Conservation (phyloP, 2,113 vertebrate genomes). For the Illadopsis cleaveri region DNA sequence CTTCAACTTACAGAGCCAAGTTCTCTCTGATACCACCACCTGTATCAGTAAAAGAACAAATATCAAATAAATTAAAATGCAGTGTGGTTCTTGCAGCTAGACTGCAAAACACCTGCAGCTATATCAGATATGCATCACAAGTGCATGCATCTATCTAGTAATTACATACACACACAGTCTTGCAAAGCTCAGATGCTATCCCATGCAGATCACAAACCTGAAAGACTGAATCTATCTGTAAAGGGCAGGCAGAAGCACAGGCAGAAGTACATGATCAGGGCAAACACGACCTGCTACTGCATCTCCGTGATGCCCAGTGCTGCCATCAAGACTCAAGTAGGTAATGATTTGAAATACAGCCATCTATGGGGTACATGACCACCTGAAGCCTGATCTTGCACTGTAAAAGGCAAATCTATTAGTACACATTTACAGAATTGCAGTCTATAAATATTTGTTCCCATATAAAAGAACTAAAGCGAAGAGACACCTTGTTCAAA, state of each 20-base stretch:
- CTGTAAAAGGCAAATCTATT: background rate
- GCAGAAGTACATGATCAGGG: background rate
- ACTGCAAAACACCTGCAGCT: background rate
- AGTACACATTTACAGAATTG: background rate
- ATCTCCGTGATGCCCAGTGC: fast-evolving
- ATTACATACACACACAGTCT: background rate
- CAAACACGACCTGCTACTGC: fast-evolving
- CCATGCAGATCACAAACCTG: background rate
- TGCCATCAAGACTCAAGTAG: background rate
- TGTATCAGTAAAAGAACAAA: background rate
- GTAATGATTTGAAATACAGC: background rate
- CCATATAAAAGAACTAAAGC: background rate
- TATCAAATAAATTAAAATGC: background rate
- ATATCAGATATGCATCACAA: background rate
- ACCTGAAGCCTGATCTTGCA: background rate
- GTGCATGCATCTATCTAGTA: background rate
- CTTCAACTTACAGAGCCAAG: background rate
- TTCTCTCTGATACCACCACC: background rate
- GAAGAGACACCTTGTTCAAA: background rate
- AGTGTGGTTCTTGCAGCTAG: background rate
- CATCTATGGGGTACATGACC: background rate
- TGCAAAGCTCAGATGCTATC: background rate
- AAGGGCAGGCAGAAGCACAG: background rate
- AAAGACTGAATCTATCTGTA: background rate
- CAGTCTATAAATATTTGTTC: background rate